Conservation (phyloP, 2,113 vertebrate species). For the Catharus minimus region DNA sequence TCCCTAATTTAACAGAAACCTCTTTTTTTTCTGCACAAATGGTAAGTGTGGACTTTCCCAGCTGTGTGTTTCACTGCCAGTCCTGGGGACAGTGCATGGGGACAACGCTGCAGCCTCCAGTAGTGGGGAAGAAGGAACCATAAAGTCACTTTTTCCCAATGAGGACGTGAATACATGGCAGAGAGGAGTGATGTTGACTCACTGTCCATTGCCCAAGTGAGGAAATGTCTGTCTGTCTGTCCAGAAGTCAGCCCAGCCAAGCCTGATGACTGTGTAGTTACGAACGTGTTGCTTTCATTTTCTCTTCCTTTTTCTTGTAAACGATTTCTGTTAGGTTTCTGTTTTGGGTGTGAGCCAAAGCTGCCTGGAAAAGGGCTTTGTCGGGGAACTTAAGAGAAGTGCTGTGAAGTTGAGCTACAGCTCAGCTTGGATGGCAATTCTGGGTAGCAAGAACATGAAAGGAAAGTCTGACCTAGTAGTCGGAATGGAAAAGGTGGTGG, state of each 20-base stretch:
- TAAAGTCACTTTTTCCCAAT: neutral
- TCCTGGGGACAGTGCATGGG: neutral
- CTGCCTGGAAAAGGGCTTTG: slow-evolving; percentile 10
- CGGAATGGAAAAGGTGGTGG: slow-evolving; percentile 1
- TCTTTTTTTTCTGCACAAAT: neutral
- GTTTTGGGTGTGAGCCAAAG: neutral
- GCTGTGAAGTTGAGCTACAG: neutral
- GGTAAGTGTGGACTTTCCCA: slow-evolving; percentile 28
- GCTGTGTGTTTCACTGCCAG: accelerated
- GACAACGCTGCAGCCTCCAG: neutral
- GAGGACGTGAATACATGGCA: neutral
- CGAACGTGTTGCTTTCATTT: slow-evolving; percentile 42
- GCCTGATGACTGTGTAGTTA: neutral
- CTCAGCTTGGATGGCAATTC: neutral
- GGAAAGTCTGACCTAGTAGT: slow-evolving; percentile 14
- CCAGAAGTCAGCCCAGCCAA: neutral
- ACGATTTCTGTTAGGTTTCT: neutral
- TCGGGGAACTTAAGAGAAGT: neutral
- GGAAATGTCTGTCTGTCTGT: slow-evolving; percentile 1
- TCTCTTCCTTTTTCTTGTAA: slow-evolving; percentile 57
- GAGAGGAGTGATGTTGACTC: slow-evolving; percentile 37
- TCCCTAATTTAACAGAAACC: neutral
- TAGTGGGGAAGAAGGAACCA: neutral
- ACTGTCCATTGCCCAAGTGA: neutral
- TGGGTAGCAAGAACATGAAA: neutral